These are phyloP conservation scores for Vanacampus margaritifer DNA, from an alignment of 2,113 vertebrate species.

Conservation along the genomic window DNA sequence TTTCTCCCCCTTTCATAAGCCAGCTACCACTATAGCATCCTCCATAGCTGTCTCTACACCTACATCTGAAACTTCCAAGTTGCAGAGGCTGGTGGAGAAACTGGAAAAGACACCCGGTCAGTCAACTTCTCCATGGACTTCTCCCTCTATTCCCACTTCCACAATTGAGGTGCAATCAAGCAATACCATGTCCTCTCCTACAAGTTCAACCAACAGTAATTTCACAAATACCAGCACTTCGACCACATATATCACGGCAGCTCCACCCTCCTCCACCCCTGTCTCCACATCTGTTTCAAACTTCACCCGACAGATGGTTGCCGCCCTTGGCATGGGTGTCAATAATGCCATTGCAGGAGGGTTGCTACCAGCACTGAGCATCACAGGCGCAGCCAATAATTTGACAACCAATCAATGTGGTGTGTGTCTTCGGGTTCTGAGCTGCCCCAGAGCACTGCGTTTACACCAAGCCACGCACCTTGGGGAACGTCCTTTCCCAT, in stretches of 20 bases:
- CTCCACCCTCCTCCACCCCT: constrained; percentile 70
- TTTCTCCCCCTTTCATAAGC: constrained; percentile 69
- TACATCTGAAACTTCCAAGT: constrained; percentile 79
- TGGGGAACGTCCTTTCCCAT: constrained; percentile 87
- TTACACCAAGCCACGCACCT: constrained; percentile 89
- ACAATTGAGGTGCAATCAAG: constrained; percentile 62
- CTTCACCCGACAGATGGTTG: constrained; percentile 70
- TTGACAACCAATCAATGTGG: constrained; percentile 82
- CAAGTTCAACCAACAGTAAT: constrained; percentile 46
- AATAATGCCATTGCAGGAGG: constrained; percentile 56
- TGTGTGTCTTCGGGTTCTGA: constrained; percentile 84
- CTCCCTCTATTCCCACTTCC: constrained; percentile 70
- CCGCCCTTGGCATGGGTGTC: constrained; percentile 63
- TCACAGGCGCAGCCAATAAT: constrained; percentile 57
- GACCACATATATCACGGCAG: constrained; percentile 64
- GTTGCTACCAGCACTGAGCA: constrained; percentile 52
- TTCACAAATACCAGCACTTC: constrained; percentile 66
- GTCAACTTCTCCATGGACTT: constrained; percentile 55
- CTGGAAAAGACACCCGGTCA: constrained; percentile 72
- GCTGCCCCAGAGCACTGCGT: constrained; percentile 85
- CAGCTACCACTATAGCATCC: constrained; percentile 45
- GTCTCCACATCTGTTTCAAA: constrained; percentile 66
- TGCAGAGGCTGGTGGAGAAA: constrained; percentile 74
- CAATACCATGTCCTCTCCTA: constrained; percentile 37
- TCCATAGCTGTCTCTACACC: constrained; percentile 57